Evolutionary conservation across 2,797 vertebrate species (phyloP).

Genomic region (Coracias cyanogaster): DNA sequence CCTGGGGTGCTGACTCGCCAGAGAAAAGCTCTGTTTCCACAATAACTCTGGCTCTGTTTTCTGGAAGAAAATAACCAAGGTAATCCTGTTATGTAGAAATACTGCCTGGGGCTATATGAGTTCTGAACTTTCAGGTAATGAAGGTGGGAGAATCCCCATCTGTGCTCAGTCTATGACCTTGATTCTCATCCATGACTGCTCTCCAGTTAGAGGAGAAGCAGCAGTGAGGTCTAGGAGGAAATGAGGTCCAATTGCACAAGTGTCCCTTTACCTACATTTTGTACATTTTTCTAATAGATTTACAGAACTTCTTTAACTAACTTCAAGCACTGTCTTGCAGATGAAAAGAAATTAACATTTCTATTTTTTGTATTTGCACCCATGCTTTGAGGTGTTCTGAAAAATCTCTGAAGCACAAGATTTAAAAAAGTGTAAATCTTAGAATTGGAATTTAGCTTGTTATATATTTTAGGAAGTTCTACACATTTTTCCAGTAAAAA

Average conservation of each 20-base stretch:
- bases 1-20: not conserved
- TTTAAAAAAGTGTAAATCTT: not conserved
- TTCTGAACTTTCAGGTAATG: not conserved
- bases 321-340: not conserved
- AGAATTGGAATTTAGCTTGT: not conserved
- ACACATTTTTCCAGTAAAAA: not conserved
- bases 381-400: not conserved
- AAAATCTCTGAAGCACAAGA: not conserved
- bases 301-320: not conserved
- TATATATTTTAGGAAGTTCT: not conserved
- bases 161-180: not conserved
- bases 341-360: not conserved
- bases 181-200: not conserved
- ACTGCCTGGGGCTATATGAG: not conserved
- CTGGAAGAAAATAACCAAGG: not conserved
- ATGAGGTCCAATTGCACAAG: not conserved
- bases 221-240: not conserved
- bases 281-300: not conserved
- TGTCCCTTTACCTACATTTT: not conserved
- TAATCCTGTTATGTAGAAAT: not conserved
- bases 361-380: not conserved
- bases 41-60: not conserved
- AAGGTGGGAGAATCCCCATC: not conserved
- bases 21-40: not conserved
- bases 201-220: not conserved